Evolutionary conservation across 2,888 invertebrate species (phyloP), one percentile per base, ranked within the genome.

Genomic region (Eustalomyia histrio): DNA sequence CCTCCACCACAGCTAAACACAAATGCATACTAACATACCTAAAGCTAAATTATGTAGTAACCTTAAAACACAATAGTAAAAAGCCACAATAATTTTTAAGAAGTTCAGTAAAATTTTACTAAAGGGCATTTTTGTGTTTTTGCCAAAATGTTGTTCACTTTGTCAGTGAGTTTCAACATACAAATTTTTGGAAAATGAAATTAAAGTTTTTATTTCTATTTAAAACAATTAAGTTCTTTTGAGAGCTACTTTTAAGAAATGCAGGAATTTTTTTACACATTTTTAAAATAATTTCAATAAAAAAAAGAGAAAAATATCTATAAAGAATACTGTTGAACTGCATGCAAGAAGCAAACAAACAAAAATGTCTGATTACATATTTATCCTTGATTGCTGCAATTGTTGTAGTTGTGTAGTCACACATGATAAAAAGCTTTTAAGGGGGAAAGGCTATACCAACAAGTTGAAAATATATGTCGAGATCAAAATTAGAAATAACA

Each of bases 311-410:
- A 7, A 29, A 29, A 29, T 6, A 4, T 29, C 7, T 57, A n/a
- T 33, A 16, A 3, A 39, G 21, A 65, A 73, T 64, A 24, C 57
- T 73, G 50, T 65, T 65, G 65, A 39, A 39, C 39, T 39, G 39
- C 14, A 39, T 39, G 6, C 39, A 12, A 12, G 29, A 29, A 2
- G 39, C 12, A 39, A 39, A 1, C 12, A 10, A 39, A 39, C 39
- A 39, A 39, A 14, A 39, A 39, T 39, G 14, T 7, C 7, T 64
- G 69, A 64, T 64, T 65, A 71, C 57, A 76, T 64, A 71, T 76
- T 71, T 76, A 71, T 71, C 52, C 64, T 58, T 71, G 76, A 65
- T 76, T 76, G 71, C 57, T 53, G 57, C 71, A 33, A 58, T 76
- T 76, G 63, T 71, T 76, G 63, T 71, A 43, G 52, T 75, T 61